A percentile compares a stretch with the other conserved stretches of the same genome.
Evolutionary conservation across 2,797 vertebrate species (phyloP).

Genomic region (Enteromius treurensis): DNA sequence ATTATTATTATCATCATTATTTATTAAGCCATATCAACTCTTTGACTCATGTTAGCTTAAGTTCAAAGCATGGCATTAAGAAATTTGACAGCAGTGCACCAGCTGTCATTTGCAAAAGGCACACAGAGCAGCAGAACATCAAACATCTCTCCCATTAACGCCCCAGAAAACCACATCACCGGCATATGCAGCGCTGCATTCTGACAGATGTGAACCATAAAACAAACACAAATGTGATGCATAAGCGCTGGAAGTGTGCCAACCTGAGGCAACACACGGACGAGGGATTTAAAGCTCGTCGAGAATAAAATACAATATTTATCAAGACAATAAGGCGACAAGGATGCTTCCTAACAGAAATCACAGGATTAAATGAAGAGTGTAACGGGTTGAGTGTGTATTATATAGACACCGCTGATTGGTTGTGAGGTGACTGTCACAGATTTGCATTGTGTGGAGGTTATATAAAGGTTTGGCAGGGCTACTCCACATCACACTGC

Average conservation of each 20-base stretch:
- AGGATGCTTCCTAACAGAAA: background rate
- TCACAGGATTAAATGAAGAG: background rate
- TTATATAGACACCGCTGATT: constrained; percentile 23
- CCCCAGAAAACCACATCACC: constrained; percentile 54
- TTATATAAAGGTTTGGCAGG: constrained; percentile 65
- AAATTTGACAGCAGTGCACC: background rate
- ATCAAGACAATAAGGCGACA: background rate
- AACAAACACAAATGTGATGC: constrained; percentile 40
- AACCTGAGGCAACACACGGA: background rate
- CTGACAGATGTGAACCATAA: constrained; percentile 39
- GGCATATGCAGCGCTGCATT: constrained; percentile 47
- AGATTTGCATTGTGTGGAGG: constrained; percentile 14
- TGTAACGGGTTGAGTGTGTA: constrained; percentile 23
- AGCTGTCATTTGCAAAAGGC: constrained; percentile 18
- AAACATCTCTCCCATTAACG: constrained; percentile 53
- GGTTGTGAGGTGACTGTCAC: constrained; percentile 6
- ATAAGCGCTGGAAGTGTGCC: background rate
- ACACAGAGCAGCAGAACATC: constrained; percentile 20
- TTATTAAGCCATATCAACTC: background rate
- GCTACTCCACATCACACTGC: constrained; percentile 70
- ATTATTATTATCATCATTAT: background rate
- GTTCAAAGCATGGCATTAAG: constrained; percentile 20
- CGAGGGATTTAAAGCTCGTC: background rate
- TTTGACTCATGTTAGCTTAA: background rate
- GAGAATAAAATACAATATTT: constrained; percentile 11